Evolutionary conservation across 2,888 invertebrate genomes (phyloP).

Genomic region (Trachelus iudaicus): DNA sequence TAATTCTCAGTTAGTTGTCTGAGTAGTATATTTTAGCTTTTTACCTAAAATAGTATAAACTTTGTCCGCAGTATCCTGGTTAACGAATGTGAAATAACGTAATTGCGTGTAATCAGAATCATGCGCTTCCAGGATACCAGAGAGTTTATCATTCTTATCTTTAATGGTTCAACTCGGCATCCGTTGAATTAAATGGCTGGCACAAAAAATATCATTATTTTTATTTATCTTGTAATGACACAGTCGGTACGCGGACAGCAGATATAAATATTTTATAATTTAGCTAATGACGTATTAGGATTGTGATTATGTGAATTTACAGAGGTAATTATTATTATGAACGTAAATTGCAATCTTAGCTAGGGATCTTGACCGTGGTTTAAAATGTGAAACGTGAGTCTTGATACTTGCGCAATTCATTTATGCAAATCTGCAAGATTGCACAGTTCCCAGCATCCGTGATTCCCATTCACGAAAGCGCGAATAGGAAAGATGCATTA

Average conservation of each 20-base stretch:
- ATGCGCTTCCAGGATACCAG: background rate
- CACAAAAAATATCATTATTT: too few species aligned
- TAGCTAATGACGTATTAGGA: background rate
- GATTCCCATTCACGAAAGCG: background rate
- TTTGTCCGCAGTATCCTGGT: too few species aligned
- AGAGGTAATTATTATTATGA: background rate
- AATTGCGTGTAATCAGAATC: background rate
- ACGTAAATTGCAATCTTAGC: background rate
- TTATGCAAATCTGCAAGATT: background rate
- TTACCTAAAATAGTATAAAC: background rate
- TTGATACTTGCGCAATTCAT: background rate
- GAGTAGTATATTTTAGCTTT: background rate
- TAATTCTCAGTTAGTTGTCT: constrained; percentile 5
- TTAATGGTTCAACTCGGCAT: too few species aligned
- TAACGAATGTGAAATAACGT: background rate
- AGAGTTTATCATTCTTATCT: too few species aligned
- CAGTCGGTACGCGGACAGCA: too few species aligned
- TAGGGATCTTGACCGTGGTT: background rate
- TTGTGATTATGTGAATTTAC: background rate
- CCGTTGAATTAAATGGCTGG: too few species aligned
- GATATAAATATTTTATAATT: background rate
- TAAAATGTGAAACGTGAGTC: background rate
- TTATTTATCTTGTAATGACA: too few species aligned
- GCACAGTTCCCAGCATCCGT: background rate
- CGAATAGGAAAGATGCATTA: background rate